phyloP scores from a whole-genome alignment of 1,140 invertebrate species.

The Gryllus bimaculatus region DNA sequence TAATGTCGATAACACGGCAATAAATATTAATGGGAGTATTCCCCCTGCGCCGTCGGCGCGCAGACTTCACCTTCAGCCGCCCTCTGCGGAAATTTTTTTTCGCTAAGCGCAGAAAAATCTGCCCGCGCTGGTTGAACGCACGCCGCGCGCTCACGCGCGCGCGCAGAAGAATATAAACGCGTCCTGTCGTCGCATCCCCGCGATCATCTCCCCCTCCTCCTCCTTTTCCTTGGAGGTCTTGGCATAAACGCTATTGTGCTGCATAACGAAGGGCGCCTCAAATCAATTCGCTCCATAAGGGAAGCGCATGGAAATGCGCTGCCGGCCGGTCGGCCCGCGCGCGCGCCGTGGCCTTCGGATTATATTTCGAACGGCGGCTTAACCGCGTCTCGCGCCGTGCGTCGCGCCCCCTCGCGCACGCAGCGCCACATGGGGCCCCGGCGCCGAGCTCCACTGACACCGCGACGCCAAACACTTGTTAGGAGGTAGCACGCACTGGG shows the following conservation, averaged over 20 bases:
- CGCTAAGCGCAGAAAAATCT: background rate
- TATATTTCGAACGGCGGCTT: too few species aligned
- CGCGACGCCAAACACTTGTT: too few species aligned
- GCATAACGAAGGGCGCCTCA: background rate
- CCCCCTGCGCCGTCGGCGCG: too few species aligned
- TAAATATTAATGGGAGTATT: constrained; percentile 6
- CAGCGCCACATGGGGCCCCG: too few species aligned
- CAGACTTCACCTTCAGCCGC: background rate
- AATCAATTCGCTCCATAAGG: background rate
- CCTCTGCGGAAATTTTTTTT: background rate
- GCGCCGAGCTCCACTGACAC: too few species aligned
- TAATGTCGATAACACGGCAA: background rate
- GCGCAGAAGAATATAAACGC: background rate
- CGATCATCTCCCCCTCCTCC: background rate
- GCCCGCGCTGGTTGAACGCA: background rate
- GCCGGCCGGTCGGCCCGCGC: too few species aligned
- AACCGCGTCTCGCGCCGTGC: too few species aligned
- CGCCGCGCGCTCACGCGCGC: too few species aligned
- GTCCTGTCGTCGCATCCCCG: background rate
- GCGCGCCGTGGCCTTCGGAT: too few species aligned
- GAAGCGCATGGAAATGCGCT: background rate
- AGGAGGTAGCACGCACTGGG: too few species aligned
- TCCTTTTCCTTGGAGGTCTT: too few species aligned
- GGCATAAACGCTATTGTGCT: background rate
- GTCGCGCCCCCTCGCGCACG: too few species aligned